These are phyloP conservation scores for Trichacis sp. DNA, from an alignment of 2,888 invertebrate species.

Conservation along the genomic window DNA sequence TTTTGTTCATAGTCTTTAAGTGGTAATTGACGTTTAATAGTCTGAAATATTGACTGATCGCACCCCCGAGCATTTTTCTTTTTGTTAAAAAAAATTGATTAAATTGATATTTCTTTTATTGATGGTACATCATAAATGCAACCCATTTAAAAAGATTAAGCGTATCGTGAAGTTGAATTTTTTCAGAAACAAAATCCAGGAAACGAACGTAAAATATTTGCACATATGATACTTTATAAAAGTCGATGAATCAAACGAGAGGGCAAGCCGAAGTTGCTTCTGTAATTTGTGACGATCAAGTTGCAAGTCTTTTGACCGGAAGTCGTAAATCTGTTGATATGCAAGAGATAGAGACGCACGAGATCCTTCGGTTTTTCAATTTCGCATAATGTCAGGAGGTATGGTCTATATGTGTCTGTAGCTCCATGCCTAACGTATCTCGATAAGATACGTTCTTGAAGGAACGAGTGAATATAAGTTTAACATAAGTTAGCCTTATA, in stretches of 20 bases:
- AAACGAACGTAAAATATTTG: not conserved
- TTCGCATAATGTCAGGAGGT: constrained; percentile 65
- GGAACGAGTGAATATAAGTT: constrained; percentile 63
- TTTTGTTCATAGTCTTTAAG: too few relatives aligned
- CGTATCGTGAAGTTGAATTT: too few relatives aligned
- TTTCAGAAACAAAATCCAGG: too few relatives aligned
- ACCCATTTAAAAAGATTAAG: too few relatives aligned
- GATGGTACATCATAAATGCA: too few relatives aligned
- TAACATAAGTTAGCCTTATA: constrained; percentile 67
- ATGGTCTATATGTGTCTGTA: constrained; percentile 55
- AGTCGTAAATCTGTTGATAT: constrained; percentile 33
- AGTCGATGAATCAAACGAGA: not conserved
- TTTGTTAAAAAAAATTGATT: too few relatives aligned
- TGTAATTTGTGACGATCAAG: constrained; percentile 3
- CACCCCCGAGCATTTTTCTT: too few relatives aligned
- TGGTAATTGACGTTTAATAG: too few relatives aligned
- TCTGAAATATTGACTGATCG: too few relatives aligned
- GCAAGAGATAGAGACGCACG: too few relatives aligned
- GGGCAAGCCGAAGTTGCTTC: too few relatives aligned
- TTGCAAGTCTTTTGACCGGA: constrained; percentile 42
- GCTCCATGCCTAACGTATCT: constrained; percentile 60
- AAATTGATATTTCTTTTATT: too few relatives aligned
- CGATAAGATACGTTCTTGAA: constrained; percentile 63
- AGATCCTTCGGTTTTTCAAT: constrained; percentile 64
- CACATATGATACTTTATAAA: not conserved